These are phyloP conservation scores for Blastobasis adustella DNA, from an alignment of 2,888 invertebrate genomes.

Conservation along the genomic window DNA sequence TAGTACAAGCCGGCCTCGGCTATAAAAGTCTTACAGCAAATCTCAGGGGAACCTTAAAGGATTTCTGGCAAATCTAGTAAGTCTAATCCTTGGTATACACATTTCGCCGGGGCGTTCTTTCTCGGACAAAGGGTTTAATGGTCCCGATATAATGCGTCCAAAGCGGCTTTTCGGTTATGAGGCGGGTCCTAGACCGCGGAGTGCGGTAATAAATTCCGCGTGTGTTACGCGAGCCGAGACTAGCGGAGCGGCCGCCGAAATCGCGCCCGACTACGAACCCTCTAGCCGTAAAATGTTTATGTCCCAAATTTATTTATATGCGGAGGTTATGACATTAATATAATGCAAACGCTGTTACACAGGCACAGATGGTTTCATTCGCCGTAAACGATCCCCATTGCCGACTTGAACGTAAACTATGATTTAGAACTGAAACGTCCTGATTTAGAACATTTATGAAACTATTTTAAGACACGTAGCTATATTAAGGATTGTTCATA, in stretches of 20 bases:
- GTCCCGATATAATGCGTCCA: slow-evolving; percentile 24
- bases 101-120: slow-evolving; percentile 9
- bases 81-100: no score
- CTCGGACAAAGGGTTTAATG: slow-evolving; percentile 33
- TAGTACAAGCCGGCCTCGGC: no score
- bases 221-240: slow-evolving; percentile 23
- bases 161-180: slow-evolving; percentile 27
- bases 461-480: no score
- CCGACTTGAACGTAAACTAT: slow-evolving; percentile 17
- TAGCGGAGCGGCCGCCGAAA: slow-evolving; percentile 26
- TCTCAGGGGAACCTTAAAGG: no score
- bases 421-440: no score
- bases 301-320: slow-evolving; percentile 41
- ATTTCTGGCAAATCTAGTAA: no score
- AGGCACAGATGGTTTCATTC: slow-evolving; percentile 33
- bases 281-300: slow-evolving; percentile 42
- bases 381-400: slow-evolving; percentile 34
- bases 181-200: slow-evolving; percentile 15
- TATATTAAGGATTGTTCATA: no score
- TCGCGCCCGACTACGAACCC: slow-evolving; percentile 22
- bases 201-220: slow-evolving; percentile 28
- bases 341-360: slow-evolving; percentile 50
- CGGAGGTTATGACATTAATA: slow-evolving; percentile 46
- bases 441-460: no score
- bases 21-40: no score